These are phyloP conservation scores for Macroteleia sp. DNA, from an alignment of 2,888 invertebrate species.

Conservation along the genomic window DNA sequence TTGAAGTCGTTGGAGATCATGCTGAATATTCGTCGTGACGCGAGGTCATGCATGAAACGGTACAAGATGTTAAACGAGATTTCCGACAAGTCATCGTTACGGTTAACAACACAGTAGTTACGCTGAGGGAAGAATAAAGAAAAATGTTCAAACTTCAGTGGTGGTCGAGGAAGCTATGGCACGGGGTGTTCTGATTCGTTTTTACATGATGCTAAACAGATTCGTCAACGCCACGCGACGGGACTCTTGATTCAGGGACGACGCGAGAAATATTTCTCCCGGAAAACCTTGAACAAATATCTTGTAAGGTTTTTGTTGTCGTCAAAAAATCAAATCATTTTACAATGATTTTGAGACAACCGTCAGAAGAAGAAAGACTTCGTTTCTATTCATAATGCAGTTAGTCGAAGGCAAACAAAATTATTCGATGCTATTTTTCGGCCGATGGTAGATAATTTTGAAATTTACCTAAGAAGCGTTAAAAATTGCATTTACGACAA, in stretches of 20 bases:
- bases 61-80: conserved; percentile 25
- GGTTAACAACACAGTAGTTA: conserved; percentile 53
- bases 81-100: conserved; percentile 27
- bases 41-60: conserved; percentile 34
- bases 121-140: conserved; percentile 30
- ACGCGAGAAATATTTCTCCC: conserved; percentile 39
- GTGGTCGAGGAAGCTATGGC: conserved; percentile 24
- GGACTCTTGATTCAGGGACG: conserved; percentile 66
- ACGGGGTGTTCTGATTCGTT: conserved; percentile 23
- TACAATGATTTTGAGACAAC: conserved; percentile 27
- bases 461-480: too few relatives aligned
- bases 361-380: neutral
- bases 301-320: conserved; percentile 43
- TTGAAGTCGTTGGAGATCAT: neutral
- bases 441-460: conserved; percentile 14
- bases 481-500: too few relatives aligned
- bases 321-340: conserved; percentile 34
- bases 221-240: conserved; percentile 79
- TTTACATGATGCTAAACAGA: conserved; percentile 67
- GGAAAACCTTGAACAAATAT: conserved; percentile 46
- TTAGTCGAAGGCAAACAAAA: conserved; percentile 20
- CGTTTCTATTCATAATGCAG: conserved; percentile 11
- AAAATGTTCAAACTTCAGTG: conserved; percentile 11
- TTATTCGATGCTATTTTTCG: conserved; percentile 26
- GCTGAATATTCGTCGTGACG: conserved; percentile 19